These are phyloP conservation scores for Hepsetus odoe DNA, from an alignment of 2,113 vertebrate species.

Conservation along the genomic window DNA sequence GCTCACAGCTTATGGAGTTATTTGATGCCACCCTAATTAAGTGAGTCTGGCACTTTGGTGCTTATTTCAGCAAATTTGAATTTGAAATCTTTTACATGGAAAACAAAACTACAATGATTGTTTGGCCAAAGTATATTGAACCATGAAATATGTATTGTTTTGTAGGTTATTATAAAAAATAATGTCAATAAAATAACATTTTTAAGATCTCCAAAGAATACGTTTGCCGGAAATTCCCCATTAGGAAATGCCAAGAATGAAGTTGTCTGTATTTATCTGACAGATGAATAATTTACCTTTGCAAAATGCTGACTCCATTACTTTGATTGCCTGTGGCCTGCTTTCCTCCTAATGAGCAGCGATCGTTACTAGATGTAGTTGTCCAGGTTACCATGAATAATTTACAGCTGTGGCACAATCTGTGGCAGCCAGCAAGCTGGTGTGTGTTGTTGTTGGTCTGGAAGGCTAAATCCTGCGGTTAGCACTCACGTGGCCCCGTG, in stretches of 20 bases:
- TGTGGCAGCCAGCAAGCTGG: conserved; percentile 6
- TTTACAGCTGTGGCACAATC: conserved; percentile 35
- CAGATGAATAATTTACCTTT: conserved; percentile 45
- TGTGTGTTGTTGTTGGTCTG: conserved; percentile 3
- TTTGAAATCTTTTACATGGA: too few relatives aligned
- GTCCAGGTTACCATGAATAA: conserved; percentile 35
- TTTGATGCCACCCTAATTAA: too few relatives aligned
- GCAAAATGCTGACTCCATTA: conserved; percentile 45
- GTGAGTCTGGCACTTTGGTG: too few relatives aligned
- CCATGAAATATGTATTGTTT: too few relatives aligned
- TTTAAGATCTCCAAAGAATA: neutral
- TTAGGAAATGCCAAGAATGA: neutral
- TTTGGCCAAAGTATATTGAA: too few relatives aligned
- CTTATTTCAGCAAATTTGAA: too few relatives aligned
- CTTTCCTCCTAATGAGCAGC: conserved; percentile 41
- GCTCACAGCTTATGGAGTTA: too few relatives aligned
- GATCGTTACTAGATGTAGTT: conserved; percentile 1
- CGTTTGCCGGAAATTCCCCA: neutral
- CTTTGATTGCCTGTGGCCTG: conserved; percentile 40
- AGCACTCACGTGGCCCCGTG: neutral
- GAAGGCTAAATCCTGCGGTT: conserved; percentile 31
- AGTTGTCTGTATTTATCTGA: conserved; percentile 20
- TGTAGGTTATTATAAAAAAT: neutral
- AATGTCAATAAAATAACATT: neutral
- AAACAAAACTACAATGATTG: too few relatives aligned